Conservation (phyloP, 2,888 invertebrate genomes). For the Panzeria rudis region DNA sequence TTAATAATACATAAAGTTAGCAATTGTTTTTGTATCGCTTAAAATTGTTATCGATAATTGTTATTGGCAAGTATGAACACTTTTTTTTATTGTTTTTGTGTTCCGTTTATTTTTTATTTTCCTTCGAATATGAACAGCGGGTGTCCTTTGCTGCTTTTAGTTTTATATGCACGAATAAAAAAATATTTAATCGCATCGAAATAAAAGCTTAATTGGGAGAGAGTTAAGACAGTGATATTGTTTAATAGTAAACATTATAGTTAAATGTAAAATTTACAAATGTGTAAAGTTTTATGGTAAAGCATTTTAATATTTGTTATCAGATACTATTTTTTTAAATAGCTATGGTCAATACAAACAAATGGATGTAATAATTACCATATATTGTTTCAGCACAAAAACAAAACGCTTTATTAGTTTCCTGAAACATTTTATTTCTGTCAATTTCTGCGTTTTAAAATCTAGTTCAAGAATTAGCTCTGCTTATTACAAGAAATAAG, state of each 20-base stretch:
- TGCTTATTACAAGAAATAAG: too few relatives aligned
- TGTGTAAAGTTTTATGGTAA: not conserved
- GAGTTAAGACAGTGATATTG: conserved; percentile 42
- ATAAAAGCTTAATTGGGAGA: conserved; percentile 54
- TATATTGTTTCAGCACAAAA: too few relatives aligned
- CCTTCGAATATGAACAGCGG: not conserved
- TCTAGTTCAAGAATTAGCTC: too few relatives aligned
- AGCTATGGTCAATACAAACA: not conserved
- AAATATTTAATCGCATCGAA: conserved; percentile 34
- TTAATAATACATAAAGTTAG: conserved; percentile 70
- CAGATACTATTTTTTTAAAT: not conserved
- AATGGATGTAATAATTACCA: too few relatives aligned
- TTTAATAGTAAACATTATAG: conserved; percentile 38
- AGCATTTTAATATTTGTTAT: not conserved
- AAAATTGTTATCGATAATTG: conserved; percentile 69
- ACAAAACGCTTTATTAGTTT: too few relatives aligned
- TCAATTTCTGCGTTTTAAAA: too few relatives aligned
- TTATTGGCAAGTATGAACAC: conserved; percentile 63
- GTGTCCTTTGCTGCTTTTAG: conserved; percentile 5
- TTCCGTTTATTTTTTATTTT: conserved; percentile 14
- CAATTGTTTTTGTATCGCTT: conserved; percentile 67
- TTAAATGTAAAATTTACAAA: conserved; percentile 21
- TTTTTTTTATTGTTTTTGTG: conserved; percentile 48
- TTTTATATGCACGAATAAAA: conserved; percentile 7
- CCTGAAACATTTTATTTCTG: too few relatives aligned